Evolutionary conservation across 2,888 invertebrate species (phyloP).

Genomic region (Dynastes maya): DNA sequence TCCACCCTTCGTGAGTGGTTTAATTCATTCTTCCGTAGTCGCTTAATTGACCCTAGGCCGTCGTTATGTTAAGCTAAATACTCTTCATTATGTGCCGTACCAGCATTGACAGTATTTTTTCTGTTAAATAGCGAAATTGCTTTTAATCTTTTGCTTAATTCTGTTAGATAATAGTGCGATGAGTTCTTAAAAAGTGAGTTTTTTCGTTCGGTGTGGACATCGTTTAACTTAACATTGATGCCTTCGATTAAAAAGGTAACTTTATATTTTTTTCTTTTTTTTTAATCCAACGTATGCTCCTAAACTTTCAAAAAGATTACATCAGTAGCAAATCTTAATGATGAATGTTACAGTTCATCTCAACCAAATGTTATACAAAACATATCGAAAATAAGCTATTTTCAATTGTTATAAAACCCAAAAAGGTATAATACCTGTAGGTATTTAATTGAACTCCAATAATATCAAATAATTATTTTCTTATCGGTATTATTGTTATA

Average conservation of each 20-base stretch:
- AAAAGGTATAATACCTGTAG: background rate
- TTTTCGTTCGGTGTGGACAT: background rate
- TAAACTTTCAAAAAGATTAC: background rate
- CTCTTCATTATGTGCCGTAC: constrained; percentile 45
- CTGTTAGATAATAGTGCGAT: background rate
- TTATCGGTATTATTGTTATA: background rate
- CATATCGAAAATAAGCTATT: background rate
- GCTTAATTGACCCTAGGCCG: constrained; percentile 56
- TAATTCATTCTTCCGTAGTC: constrained; percentile 58
- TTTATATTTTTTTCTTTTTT: background rate
- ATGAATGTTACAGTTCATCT: background rate
- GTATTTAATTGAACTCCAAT: background rate
- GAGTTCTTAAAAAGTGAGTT: constrained; percentile 4
- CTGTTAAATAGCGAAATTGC: constrained; percentile 1
- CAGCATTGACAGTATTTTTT: constrained; percentile 22
- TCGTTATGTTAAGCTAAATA: constrained; percentile 51
- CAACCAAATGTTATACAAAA: background rate
- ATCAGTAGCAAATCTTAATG: background rate
- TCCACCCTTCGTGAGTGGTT: constrained; percentile 57
- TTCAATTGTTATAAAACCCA: background rate
- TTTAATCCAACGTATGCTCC: background rate
- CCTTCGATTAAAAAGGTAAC: constrained; percentile 25
- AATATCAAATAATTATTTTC: too few species aligned
- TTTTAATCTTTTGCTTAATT: constrained; percentile 5
- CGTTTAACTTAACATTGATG: constrained; percentile 4